A percentile compares a stretch with the other conserved stretches of the same genome.
phyloP scores from a whole-genome alignment of 2,113 vertebrate species.

The Rana temporaria region DNA sequence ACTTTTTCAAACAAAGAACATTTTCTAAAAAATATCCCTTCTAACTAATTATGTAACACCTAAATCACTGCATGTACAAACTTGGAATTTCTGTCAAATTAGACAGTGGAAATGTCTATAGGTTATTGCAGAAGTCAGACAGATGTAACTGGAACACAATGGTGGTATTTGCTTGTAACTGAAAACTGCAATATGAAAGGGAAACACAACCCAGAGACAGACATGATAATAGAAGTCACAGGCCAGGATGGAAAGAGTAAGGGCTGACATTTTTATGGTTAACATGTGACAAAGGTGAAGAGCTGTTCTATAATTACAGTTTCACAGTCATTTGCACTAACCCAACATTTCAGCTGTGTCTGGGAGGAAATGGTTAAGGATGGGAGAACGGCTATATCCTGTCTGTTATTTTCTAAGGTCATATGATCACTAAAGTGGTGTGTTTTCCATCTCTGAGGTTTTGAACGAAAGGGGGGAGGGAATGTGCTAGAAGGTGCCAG shows the following conservation, averaged over 20 bases:
- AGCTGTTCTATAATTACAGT: slow-evolving; percentile 39
- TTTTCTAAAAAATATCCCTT: too few relatives aligned
- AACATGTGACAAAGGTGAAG: slow-evolving; percentile 48
- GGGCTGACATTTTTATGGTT: slow-evolving; percentile 57
- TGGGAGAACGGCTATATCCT: slow-evolving; percentile 61
- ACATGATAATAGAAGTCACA: slow-evolving; percentile 50
- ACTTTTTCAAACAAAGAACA: too few relatives aligned
- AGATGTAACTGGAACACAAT: not conserved
- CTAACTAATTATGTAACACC: too few relatives aligned
- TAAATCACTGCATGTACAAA: too few relatives aligned
- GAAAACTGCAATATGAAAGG: slow-evolving; percentile 57
- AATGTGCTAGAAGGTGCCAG: not conserved
- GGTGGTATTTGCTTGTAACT: not conserved
- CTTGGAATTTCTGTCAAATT: too few relatives aligned
- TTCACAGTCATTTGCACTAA: slow-evolving; percentile 59
- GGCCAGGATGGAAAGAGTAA: slow-evolving; percentile 46
- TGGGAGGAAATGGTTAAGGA: slow-evolving; percentile 65
- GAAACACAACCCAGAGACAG: slow-evolving; percentile 44
- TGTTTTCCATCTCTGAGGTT: slow-evolving; percentile 63
- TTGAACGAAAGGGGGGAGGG: slow-evolving; percentile 47
- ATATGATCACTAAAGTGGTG: slow-evolving; percentile 60
- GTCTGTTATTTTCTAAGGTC: slow-evolving; percentile 62
- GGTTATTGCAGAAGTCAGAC: not conserved
- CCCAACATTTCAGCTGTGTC: slow-evolving; percentile 26
- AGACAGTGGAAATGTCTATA: too few relatives aligned